A percentile compares a stretch with the other conserved stretches of the same genome.
Conservation (phyloP, 2,888 invertebrate species). For the Anodontia alba region DNA sequence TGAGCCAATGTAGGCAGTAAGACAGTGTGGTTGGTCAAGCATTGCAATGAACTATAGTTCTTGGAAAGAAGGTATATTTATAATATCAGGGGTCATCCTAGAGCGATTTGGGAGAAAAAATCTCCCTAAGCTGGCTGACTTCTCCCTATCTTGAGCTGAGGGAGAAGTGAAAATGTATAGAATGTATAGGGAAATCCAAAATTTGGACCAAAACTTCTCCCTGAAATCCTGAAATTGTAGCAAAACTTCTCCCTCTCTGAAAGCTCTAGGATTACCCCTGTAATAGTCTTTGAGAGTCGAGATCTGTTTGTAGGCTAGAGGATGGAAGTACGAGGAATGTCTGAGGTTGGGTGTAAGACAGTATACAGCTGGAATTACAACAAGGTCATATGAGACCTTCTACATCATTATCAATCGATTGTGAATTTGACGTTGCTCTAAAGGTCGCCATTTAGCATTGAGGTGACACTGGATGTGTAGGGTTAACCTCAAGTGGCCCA, state of each 20-base stretch:
- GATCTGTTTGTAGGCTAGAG: background rate
- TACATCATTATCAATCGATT: background rate
- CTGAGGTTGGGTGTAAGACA: background rate
- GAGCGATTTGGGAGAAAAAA: too few species aligned
- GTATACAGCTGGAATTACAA: background rate
- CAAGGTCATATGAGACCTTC: background rate
- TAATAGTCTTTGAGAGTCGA: background rate
- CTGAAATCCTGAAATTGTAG: too few species aligned
- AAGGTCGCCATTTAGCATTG: background rate
- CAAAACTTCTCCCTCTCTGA: too few species aligned
- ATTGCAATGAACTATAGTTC: background rate
- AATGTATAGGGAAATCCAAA: too few species aligned
- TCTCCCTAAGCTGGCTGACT: too few species aligned
- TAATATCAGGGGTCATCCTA: too few species aligned
- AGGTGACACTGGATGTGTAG: background rate
- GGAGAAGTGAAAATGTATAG: too few species aligned
- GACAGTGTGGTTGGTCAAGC: background rate
- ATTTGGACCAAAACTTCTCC: too few species aligned
- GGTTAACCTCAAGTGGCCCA: background rate
- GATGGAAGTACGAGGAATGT: background rate
- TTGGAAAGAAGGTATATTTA: slow-evolving; percentile 1
- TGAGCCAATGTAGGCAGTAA: background rate
- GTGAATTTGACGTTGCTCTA: background rate
- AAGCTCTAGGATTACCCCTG: too few species aligned
- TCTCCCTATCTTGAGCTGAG: too few species aligned